A percentile compares a stretch with the other conserved stretches of the same genome.
Conservation (phyloP, 1,140 invertebrate species). For the Bombyx mandarina region DNA sequence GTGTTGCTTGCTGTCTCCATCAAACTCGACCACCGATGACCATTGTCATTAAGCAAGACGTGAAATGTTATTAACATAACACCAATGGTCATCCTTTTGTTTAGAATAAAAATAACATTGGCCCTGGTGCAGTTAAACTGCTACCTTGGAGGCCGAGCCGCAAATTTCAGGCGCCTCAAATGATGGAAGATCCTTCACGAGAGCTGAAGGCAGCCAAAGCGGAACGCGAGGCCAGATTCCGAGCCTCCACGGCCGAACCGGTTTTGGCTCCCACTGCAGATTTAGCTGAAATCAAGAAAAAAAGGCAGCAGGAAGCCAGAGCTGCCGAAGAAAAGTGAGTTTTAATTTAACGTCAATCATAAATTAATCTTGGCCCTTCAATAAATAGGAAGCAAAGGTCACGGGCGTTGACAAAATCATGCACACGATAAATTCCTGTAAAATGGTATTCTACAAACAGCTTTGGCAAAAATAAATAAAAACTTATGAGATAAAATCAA, state of each 20-base stretch:
- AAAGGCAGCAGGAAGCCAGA: slow-evolving; percentile 73
- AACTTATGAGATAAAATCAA: no score
- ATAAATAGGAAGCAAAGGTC: no score
- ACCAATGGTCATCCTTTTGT: slow-evolving; percentile 29
- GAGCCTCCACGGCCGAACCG: slow-evolving; percentile 53
- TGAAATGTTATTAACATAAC: slow-evolving; percentile 37
- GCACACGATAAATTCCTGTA: no score
- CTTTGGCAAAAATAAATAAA: no score
- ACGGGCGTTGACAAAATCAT: no score
- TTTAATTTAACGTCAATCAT: neutral
- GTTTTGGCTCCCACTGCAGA: slow-evolving; percentile 67
- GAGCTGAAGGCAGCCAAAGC: slow-evolving; percentile 73
- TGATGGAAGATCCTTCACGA: slow-evolving; percentile 70
- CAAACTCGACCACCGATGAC: slow-evolving; percentile 15
- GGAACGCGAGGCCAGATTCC: slow-evolving; percentile 68
- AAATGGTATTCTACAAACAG: no score
- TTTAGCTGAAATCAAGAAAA: slow-evolving; percentile 72
- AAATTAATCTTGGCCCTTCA: neutral
- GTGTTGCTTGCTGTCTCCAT: slow-evolving; percentile 29
- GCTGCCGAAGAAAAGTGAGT: slow-evolving; percentile 73
- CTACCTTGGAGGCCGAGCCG: slow-evolving; percentile 75
- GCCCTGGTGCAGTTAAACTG: slow-evolving; percentile 70
- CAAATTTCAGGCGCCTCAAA: slow-evolving; percentile 73
- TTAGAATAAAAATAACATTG: slow-evolving; percentile 29
- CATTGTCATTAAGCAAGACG: slow-evolving; percentile 19